A percentile compares a stretch with the other conserved stretches of the same genome.
Conservation (phyloP, 2,797 vertebrate genomes). For the Cichlasoma orientale region DNA sequence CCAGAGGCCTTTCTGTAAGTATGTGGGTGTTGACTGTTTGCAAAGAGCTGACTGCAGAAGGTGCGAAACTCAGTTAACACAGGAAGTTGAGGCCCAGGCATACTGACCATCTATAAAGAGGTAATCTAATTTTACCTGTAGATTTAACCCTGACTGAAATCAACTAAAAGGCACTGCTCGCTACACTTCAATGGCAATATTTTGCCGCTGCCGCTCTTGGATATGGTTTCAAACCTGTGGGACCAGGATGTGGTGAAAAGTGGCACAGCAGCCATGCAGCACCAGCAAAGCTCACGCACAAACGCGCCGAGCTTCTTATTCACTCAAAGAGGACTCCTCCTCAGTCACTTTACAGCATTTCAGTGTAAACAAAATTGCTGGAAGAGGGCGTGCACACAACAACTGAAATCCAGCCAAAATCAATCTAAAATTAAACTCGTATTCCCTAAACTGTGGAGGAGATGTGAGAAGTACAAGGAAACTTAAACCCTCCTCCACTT, state of each 20-base stretch:
- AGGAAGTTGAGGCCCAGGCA: slow-evolving; percentile 43
- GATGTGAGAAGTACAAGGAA: slow-evolving; percentile 55
- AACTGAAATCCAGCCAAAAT: slow-evolving; percentile 34
- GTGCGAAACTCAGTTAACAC: slow-evolving; percentile 56
- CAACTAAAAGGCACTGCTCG: neutral
- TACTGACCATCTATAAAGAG: slow-evolving; percentile 26
- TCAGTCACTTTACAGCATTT: slow-evolving; percentile 17
- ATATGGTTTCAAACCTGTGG: slow-evolving; percentile 46
- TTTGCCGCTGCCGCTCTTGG: neutral
- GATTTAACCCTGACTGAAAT: neutral
- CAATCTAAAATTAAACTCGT: slow-evolving; percentile 42
- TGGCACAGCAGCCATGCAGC: slow-evolving; percentile 36
- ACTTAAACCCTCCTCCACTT: slow-evolving; percentile 52
- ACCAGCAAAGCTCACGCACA: slow-evolving; percentile 56
- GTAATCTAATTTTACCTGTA: neutral
- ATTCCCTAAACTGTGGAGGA: slow-evolving; percentile 37
- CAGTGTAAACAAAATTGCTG: slow-evolving; percentile 13
- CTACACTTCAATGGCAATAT: neutral
- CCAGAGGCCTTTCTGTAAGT: slow-evolving; percentile 19
- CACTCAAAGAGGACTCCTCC: slow-evolving; percentile 32
- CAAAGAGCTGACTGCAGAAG: neutral
- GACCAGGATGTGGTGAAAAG: slow-evolving; percentile 71
- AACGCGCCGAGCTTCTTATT: slow-evolving; percentile 19
- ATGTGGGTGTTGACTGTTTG: slow-evolving; percentile 29
- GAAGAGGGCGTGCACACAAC: slow-evolving; percentile 1